Conservation (phyloP, 2,888 invertebrate genomes). For the Cordilura impudica region DNA sequence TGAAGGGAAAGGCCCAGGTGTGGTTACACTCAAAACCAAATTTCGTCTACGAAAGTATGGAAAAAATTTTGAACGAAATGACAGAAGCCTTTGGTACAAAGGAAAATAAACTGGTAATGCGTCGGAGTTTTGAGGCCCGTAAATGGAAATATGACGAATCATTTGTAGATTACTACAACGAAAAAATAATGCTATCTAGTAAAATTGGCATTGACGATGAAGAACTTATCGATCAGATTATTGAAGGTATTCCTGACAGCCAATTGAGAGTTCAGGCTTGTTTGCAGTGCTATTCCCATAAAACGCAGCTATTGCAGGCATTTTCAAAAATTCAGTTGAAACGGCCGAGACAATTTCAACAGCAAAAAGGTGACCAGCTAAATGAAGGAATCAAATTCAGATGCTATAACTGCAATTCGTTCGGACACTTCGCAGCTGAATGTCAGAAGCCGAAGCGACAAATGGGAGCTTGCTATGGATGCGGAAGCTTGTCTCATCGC, state of each 20-base stretch:
- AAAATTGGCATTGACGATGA: too few relatives aligned
- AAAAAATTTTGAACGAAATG: too few relatives aligned
- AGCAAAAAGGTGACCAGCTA: neutral
- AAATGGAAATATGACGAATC: too few relatives aligned
- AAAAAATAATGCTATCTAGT: too few relatives aligned
- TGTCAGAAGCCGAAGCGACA: conserved; percentile 34
- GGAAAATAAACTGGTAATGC: too few relatives aligned
- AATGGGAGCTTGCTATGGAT: conserved; percentile 25
- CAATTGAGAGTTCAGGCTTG: conserved; percentile 25
- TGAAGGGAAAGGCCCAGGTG: too few relatives aligned
- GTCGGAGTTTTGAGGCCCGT: too few relatives aligned
- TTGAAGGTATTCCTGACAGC: conserved; percentile 33
- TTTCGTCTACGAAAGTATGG: too few relatives aligned
- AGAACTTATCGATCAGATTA: too few relatives aligned
- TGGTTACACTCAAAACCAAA: too few relatives aligned
- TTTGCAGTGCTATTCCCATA: conserved; percentile 27
- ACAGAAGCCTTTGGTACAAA: too few relatives aligned
- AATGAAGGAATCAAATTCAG: neutral
- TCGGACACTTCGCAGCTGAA: conserved; percentile 27
- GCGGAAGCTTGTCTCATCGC: conserved; percentile 16
- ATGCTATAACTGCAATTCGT: conserved; percentile 29
- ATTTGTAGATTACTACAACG: too few relatives aligned
- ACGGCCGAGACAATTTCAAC: neutral
- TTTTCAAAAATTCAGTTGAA: conserved; percentile 34
- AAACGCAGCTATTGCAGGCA: conserved; percentile 34